Conservation (phyloP, 53 echinoderm and acorn worm genomes). For the Crossaster papposus region DNA sequence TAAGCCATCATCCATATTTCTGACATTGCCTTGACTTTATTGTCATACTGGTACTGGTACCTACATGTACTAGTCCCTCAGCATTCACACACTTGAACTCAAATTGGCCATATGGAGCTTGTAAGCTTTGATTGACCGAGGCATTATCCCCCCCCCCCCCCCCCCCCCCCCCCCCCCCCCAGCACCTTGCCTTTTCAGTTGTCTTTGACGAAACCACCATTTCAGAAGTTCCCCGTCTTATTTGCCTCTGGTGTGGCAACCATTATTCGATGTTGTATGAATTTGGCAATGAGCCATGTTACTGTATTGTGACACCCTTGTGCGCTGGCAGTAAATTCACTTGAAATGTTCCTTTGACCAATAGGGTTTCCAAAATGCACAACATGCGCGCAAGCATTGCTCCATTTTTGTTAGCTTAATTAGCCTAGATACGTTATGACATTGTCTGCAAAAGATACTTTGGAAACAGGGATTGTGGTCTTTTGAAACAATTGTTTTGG, state of each 20-base stretch:
- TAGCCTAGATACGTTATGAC: no score
- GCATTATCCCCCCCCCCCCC: background rate
- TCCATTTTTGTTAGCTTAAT: no score
- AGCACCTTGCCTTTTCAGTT: background rate
- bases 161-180: no score
- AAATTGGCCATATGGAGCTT: conserved; percentile 8
- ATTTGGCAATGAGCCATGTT: no score
- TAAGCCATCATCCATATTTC: background rate
- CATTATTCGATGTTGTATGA: no score
- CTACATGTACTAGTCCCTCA: background rate
- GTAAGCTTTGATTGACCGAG: conserved; percentile 28
- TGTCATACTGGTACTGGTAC: no score
- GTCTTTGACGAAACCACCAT: background rate
- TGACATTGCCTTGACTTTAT: background rate
- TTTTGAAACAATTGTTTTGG: background rate
- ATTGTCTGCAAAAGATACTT: no score
- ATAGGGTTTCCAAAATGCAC: no score
- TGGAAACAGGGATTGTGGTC: background rate
- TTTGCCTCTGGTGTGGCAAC: background rate
- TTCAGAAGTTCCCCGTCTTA: background rate
- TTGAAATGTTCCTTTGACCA: no score
- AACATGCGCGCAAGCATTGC: no score
- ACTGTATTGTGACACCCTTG: no score
- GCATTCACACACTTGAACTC: conserved; percentile 16
- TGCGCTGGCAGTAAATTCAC: no score